Base-by-base conservation (phyloP, 2,888 invertebrate genomes). In the Syrista parreyssii region DNA sequence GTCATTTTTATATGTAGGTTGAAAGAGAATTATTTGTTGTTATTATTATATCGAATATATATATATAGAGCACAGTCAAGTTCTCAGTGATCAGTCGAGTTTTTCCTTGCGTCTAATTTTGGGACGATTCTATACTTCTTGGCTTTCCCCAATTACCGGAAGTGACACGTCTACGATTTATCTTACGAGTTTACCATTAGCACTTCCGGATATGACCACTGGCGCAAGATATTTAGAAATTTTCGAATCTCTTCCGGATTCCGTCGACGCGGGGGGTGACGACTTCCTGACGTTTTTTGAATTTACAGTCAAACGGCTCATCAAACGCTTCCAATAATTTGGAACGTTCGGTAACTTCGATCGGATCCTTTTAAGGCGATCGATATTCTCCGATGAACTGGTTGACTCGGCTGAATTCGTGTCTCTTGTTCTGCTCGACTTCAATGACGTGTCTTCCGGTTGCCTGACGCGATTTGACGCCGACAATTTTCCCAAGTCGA, bases 311-410 rank as follows among this genome's bases (percentile, higher is more conserved):
- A 32, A 12, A 31, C 31, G 31, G 30, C 83, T 85, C 80, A 87
- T 83, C 75, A 88, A 82, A 73, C 86, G 85, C 78, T 80, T 86
- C 79, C 89, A 79, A 74, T 81, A 83, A 75, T 82, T 79, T 32
- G 83, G 85, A 76, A 88, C 79, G 74, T 82, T 86, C 11, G 85
- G 84, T 68, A 88, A 71, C 80, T 84, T 86, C 73, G 82, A 84
- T 80, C 81, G 84, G 75, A 88, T 88, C 88, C 87, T 83, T 83
- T 73, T 68, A 6, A 6, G 33, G 32, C 73, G 35, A 73, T 34
- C 33, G 73, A 15, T 11, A n/a, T 11, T 34, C 23, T n/a, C 12
- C 4, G 73, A 15, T 1, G 73, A 73, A 23, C 55, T 68, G 23
- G 55, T 36, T 1, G 78, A 78, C 30, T 68, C 72, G 3, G 76